These are phyloP conservation scores for Chaetura pelagica DNA, from an alignment of 2,113 vertebrate species.

Conservation along the genomic window DNA sequence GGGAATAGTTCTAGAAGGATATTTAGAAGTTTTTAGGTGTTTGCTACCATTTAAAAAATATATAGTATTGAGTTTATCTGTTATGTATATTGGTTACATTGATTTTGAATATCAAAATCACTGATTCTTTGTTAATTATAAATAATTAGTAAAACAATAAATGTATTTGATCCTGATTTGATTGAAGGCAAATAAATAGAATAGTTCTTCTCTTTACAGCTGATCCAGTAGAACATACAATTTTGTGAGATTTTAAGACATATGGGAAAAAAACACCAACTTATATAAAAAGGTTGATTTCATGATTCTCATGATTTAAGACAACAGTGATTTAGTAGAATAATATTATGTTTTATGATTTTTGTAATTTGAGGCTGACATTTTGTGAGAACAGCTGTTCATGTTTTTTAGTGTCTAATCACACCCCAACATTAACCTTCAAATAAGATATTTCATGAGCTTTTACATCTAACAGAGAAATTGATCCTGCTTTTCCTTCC, in stretches of 20 bases:
- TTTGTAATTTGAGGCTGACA: background rate
- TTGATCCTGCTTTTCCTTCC: background rate
- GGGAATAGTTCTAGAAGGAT: background rate
- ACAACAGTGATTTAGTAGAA: background rate
- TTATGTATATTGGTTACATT: background rate
- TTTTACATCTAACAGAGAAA: background rate
- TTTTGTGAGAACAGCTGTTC: background rate
- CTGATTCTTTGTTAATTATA: background rate
- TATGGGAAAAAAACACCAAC: background rate
- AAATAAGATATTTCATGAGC: background rate
- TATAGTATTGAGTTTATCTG: background rate
- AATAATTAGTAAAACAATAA: background rate
- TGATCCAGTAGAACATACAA: background rate
- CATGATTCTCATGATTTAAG: background rate
- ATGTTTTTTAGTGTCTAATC: background rate
- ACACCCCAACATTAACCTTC: background rate
- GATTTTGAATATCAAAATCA: background rate
- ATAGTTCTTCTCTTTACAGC: background rate
- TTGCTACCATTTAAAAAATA: background rate
- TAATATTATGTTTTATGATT: background rate
- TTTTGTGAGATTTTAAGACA: background rate
- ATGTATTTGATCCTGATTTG: background rate
- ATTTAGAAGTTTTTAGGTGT: background rate
- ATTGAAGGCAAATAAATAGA: rapidly evolving
- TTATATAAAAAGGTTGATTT: background rate